Percentiles rank a stretch among this genome's conserved stretches.
Conservation (phyloP, 2,113 vertebrate species). For the Melanostigma gelatinosum region DNA sequence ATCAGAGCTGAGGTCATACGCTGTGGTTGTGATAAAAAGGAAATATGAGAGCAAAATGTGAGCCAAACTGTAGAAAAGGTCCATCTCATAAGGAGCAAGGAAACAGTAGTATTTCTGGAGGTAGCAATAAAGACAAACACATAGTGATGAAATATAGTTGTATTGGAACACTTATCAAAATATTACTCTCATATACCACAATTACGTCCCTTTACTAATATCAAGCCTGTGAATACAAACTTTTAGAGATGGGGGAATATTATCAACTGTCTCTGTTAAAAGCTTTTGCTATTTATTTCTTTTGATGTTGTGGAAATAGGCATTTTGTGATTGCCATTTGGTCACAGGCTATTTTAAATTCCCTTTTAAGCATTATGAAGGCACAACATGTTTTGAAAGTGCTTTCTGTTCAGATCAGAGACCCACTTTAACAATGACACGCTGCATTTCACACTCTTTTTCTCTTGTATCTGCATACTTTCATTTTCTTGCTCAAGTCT, state of each 20-base stretch:
- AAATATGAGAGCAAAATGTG: constrained; percentile 56
- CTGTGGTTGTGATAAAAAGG: constrained; percentile 60
- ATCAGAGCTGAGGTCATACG: constrained; percentile 65
- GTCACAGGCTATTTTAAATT: not conserved
- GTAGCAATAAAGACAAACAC: constrained; percentile 61
- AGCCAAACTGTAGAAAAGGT: constrained; percentile 54
- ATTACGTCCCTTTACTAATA: constrained; percentile 15
- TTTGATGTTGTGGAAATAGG: not conserved
- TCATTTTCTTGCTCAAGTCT: not conserved
- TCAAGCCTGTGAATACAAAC: constrained; percentile 17
- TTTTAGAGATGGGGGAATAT: not conserved
- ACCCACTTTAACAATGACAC: not conserved
- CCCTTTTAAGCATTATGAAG: constrained; percentile 9
- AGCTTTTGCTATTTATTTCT: not conserved
- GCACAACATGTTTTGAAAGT: constrained; percentile 6
- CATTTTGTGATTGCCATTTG: not conserved
- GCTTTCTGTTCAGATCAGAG: constrained; percentile 8
- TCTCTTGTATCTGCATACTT: not conserved
- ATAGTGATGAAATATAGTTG: constrained; percentile 40
- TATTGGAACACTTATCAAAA: constrained; percentile 35
- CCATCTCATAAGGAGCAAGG: constrained; percentile 46
- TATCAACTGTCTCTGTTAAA: not conserved
- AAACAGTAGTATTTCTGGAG: constrained; percentile 52
- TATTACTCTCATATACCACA: constrained; percentile 31
- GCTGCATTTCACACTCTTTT: constrained; percentile 8